These are phyloP conservation scores for Philopedon plagiatum DNA, from an alignment of 2,888 invertebrate species.

Conservation along the genomic window DNA sequence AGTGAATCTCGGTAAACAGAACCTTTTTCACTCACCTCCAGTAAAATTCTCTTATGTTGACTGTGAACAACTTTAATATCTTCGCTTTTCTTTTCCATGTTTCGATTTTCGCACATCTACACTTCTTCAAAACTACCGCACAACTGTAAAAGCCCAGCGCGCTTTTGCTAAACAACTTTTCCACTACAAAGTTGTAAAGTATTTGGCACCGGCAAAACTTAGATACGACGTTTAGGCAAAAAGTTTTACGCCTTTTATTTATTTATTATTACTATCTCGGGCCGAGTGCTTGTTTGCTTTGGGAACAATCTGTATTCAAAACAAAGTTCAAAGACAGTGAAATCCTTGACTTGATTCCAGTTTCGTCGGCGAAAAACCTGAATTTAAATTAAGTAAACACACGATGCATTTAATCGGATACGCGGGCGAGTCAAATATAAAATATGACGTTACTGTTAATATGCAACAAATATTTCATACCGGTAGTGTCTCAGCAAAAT, in stretches of 20 bases:
- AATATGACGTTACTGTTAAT: neutral
- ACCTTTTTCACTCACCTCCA: constrained; percentile 58
- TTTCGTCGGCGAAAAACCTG: constrained; percentile 46
- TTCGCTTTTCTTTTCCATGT: constrained; percentile 52
- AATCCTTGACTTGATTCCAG: constrained; percentile 50
- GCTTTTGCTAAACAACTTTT: constrained; percentile 20
- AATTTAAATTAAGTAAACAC: constrained; percentile 44
- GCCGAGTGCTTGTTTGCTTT: constrained; percentile 17
- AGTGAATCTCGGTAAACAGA: too few species aligned
- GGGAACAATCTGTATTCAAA: constrained; percentile 42
- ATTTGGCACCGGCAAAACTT: constrained; percentile 14
- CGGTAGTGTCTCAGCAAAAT: too few species aligned
- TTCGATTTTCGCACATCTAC: constrained; percentile 38
- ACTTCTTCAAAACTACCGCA: neutral
- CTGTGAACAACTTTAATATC: constrained; percentile 55
- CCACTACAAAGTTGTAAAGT: constrained; percentile 14
- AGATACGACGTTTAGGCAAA: constrained; percentile 18
- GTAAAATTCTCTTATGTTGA: constrained; percentile 60
- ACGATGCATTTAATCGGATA: constrained; percentile 39
- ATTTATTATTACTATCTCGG: constrained; percentile 26
- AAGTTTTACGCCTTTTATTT: constrained; percentile 27
- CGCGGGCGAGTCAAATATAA: constrained; percentile 34
- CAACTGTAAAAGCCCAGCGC: constrained; percentile 9
- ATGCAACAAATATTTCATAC: neutral
- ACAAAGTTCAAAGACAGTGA: constrained; percentile 44